Base-by-base conservation (phyloP, 2,113 vertebrate genomes). In the Manacus vitellinus region DNA sequence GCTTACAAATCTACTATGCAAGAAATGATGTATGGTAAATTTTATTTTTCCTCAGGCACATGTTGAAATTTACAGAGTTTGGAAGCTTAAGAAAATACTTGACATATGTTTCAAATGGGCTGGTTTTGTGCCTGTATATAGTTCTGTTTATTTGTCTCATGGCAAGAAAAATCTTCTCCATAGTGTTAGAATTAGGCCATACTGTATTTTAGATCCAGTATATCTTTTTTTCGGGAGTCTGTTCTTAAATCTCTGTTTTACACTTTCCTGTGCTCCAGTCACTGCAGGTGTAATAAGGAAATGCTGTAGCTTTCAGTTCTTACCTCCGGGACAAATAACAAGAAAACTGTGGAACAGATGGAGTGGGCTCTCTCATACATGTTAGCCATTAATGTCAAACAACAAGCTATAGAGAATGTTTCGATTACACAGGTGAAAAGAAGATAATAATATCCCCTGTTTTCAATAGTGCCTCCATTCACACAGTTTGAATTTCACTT, bases 61-160 rank as follows among this genome's bases (percentile, higher is more conserved):
- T 94, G 96, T 95, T 92, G 89, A 97, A 97, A 95, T 95, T 59
- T 93, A 77, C 65, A 77, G 84, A 44, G 63, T 95, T 97, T 92
- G 75, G 66, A 97, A 97, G 62, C 83, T 92, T 95, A 94, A 97
- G 92, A 93, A 97, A 97, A 97, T 94, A 81, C 75, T 97, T 97
- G 95, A 83, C 95, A 92, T 93, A 88, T 97, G 96, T 96, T 96
- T 80, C 52, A 51, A 88, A 80, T 46, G 52, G 75, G 43, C 79
- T 92, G 74, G 5, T 77, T 91, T 93, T 94, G 41, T 92, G 73
- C n/a, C 31, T 89, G 7, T 56, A 13, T 84, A 44, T 81, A 92
- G 39, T 78, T 88, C n/a, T 83, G 39, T 94, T 96, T 96, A 66
- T 95, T 91, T 92, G 75, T 96, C 94, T 97, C 86, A 76, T 92